Evolutionary conservation across 2,888 invertebrate genomes (phyloP), one percentile per base, ranked within the genome.

Genomic region (Andrena trimmerana): DNA sequence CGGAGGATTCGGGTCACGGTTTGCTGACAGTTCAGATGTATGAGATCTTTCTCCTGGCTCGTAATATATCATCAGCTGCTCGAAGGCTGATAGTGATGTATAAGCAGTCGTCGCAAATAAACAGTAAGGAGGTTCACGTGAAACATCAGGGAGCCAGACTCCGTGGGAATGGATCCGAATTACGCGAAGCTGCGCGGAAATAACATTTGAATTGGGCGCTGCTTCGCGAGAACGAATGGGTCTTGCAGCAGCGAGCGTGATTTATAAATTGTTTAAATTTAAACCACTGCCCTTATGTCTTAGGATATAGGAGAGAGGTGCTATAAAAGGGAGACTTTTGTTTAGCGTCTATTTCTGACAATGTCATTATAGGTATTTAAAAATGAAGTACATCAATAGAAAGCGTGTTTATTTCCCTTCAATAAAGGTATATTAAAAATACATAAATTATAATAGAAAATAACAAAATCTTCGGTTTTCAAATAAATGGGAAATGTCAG

Each of bases 41-140:
- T 16, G 29, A 42, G 52, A 33, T 31, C 66, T 62, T 33, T 10
- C 52, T 60, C 24, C 1, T 8, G n/a, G 13, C 16, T 20, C 16
- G 24, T 8, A n/a, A 67, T 54, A n/a, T 68, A 48, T 62, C 67
- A 72, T 78, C 63, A 59, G 66, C 78, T 48, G 29, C 8, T 20
- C 20, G 36, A n/a, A 50, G 29, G 27, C 24, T 68, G 57, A 72
- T 68, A 27, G 60, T 33, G 48, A 48, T 48, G 10, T 57, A 54
- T 27, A 75, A 4, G 42, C 42, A 42, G 50, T 52, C 24, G 52
- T 31, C 42, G 59, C n/a, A 62, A 52, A 67, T 67, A 67, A 59
- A 67, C 42, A 52, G 33, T 42, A 10, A 16, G 52, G 66, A 10
- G 54, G n/a, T 66, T 63, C 42, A 1, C 54, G 33, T n/a, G 50